phyloP scores from a whole-genome alignment of 1,140 invertebrate species.

The Lordiphosa clarofinis region DNA sequence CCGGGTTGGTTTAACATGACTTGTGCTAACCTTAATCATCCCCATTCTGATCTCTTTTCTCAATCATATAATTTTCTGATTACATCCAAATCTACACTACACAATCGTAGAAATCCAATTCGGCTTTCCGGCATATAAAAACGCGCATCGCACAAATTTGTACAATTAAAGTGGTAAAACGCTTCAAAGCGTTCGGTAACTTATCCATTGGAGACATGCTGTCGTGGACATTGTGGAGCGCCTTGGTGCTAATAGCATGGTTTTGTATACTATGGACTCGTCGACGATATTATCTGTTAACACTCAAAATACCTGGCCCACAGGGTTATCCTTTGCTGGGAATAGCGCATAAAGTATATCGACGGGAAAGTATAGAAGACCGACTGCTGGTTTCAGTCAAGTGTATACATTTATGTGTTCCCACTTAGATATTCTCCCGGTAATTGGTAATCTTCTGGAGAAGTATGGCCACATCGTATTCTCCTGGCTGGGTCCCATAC shows the following conservation, averaged over 20 bases:
- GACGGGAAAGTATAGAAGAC: conserved; percentile 50
- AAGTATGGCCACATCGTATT: conserved; percentile 50
- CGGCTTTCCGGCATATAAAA: conserved; percentile 60
- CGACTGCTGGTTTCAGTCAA: not conserved
- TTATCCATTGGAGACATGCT: conserved; percentile 36
- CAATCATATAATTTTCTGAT: not conserved
- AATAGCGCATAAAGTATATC: conserved; percentile 55
- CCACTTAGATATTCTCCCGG: conserved; percentile 51
- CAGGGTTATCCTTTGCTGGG: conserved; percentile 66
- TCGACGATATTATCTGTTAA: conserved; percentile 59
- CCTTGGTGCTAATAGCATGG: conserved; percentile 50
- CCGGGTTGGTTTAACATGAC: no score
- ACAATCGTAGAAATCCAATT: no score
- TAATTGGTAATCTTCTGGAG: conserved; percentile 37
- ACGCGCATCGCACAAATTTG: conserved; percentile 17
- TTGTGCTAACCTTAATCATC: no score
- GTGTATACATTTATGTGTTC: conserved; percentile 4
- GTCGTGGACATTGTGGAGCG: conserved; percentile 52
- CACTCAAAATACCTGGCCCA: conserved; percentile 63
- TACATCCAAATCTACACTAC: conserved; percentile 25
- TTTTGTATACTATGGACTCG: conserved; percentile 68
- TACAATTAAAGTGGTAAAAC: conserved; percentile 35
- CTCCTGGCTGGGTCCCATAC: conserved; percentile 69
- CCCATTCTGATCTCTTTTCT: no score
- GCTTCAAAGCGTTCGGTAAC: conserved; percentile 28